Conservation (phyloP, 2,797 vertebrate species). For the Gambusia yucatana region DNA sequence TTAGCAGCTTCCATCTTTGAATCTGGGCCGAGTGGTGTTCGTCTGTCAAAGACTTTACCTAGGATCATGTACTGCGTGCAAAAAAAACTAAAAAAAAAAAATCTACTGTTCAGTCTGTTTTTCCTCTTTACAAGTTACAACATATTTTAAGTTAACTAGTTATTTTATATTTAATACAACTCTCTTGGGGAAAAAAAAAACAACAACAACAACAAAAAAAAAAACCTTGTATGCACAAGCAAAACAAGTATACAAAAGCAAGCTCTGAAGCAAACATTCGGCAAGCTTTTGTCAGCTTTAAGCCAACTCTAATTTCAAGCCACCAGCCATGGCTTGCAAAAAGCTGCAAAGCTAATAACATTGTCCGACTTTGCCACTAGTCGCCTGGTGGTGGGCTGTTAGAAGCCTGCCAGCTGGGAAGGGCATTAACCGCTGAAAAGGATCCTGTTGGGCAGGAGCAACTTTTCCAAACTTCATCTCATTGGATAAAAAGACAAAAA, state of each 20-base stretch:
- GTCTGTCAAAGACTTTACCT: conserved; percentile 7
- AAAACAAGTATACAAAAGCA: conserved; percentile 49
- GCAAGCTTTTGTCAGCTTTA: conserved; percentile 38
- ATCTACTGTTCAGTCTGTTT: not conserved
- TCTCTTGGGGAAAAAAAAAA: conserved; percentile 1
- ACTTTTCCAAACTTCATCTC: conserved; percentile 78
- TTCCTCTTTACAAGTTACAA: not conserved
- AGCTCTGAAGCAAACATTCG: conserved; percentile 40
- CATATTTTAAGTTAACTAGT: conserved; percentile 18
- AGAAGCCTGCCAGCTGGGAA: conserved; percentile 65
- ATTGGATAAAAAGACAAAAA: conserved; percentile 81
- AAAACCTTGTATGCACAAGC: conserved; percentile 29
- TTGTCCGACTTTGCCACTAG: conserved; percentile 71
- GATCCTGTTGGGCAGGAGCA: conserved; percentile 69
- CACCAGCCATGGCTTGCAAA: conserved; percentile 49
- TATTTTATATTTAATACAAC: conserved; percentile 38
- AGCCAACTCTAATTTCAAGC: conserved; percentile 58
- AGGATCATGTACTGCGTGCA: not conserved
- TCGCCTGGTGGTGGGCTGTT: conserved; percentile 57
- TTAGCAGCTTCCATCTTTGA: conserved; percentile 19
- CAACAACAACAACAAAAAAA: not conserved
- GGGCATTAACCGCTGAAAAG: conserved; percentile 74
- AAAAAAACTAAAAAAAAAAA: not conserved
- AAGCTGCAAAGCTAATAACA: conserved; percentile 64
- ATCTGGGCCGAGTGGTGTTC: conserved; percentile 16